Percentiles rank a stretch among this genome's conserved stretches.
Conservation (phyloP, 2,888 invertebrate genomes). For the Helobdella robusta region DNA sequence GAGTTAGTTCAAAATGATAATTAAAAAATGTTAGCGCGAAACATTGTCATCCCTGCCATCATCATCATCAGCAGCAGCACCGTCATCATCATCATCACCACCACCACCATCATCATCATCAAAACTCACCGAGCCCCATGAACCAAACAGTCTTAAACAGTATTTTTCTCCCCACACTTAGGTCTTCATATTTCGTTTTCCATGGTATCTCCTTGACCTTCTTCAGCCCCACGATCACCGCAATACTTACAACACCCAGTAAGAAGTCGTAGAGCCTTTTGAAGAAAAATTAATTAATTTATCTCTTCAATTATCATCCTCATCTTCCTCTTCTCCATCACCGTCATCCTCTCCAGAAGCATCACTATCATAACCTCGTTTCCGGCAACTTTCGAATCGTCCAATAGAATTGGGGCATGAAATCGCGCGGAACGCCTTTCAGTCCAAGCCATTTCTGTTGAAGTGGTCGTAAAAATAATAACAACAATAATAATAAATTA, state of each 20-base stretch:
- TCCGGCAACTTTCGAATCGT: slow-evolving; percentile 29
- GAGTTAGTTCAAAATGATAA: too few species aligned
- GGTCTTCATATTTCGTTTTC: slow-evolving; percentile 24
- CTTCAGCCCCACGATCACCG: slow-evolving; percentile 31
- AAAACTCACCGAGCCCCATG: slow-evolving; percentile 28
- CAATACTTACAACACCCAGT: slow-evolving; percentile 30
- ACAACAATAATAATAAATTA: too few species aligned
- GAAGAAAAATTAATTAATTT: not conserved
- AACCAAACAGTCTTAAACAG: slow-evolving; percentile 29
- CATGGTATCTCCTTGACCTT: slow-evolving; percentile 30
- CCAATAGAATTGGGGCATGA: slow-evolving; percentile 29
- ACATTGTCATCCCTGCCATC: too few species aligned
- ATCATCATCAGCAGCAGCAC: too few species aligned
- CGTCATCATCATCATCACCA: too few species aligned
- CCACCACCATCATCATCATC: too few species aligned
- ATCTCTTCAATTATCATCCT: not conserved
- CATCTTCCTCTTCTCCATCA: too few species aligned
- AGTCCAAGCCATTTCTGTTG: slow-evolving; percentile 35
- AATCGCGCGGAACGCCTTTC: slow-evolving; percentile 30
- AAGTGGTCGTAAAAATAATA: too few species aligned
- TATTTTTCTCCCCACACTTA: slow-evolving; percentile 18
- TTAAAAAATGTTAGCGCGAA: too few species aligned
- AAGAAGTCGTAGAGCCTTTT: slow-evolving; percentile 33
- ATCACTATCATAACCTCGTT: slow-evolving; percentile 27
- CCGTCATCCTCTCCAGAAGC: too few species aligned